phyloP scores from a whole-genome alignment of 2,113 vertebrate species.

The Trogon surrucura region DNA sequence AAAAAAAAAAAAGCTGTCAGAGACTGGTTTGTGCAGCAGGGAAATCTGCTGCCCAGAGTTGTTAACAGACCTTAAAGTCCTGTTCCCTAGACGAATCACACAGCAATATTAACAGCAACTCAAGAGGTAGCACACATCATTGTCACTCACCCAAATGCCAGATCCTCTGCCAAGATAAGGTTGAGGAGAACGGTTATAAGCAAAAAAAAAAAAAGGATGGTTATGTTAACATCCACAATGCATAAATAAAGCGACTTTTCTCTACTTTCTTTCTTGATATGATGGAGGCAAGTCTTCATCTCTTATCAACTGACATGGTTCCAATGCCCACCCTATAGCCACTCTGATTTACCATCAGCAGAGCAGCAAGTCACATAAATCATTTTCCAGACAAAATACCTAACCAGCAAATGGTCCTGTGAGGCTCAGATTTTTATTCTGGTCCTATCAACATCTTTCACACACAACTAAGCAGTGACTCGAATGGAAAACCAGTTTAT shows the following conservation, averaged over 20 bases:
- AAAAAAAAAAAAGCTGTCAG: not conserved
- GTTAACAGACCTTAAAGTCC: not conserved
- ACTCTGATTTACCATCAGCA: not conserved
- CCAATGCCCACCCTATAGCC: not conserved
- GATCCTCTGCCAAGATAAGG: not conserved
- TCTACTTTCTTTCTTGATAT: not conserved
- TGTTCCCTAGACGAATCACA: not conserved
- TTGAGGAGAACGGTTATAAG: not conserved
- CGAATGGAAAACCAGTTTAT: not conserved
- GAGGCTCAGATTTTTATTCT: not conserved
- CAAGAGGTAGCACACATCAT: not conserved
- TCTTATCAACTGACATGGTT: not conserved
- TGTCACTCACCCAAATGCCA: not conserved
- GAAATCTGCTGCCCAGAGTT: not conserved
- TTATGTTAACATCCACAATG: not conserved
- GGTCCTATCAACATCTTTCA: not conserved
- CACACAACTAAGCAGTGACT: not conserved
- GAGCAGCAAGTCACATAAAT: not conserved
- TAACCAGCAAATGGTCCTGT: not conserved
- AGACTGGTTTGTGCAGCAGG: not conserved
- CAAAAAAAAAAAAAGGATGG: not conserved
- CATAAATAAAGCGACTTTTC: not conserved
- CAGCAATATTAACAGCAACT: not conserved
- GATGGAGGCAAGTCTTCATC: not conserved
- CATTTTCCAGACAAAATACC: not conserved